phyloP scores from a whole-genome alignment of 2,797 vertebrate genomes.

The Tokudaia tokunoshimensis region DNA sequence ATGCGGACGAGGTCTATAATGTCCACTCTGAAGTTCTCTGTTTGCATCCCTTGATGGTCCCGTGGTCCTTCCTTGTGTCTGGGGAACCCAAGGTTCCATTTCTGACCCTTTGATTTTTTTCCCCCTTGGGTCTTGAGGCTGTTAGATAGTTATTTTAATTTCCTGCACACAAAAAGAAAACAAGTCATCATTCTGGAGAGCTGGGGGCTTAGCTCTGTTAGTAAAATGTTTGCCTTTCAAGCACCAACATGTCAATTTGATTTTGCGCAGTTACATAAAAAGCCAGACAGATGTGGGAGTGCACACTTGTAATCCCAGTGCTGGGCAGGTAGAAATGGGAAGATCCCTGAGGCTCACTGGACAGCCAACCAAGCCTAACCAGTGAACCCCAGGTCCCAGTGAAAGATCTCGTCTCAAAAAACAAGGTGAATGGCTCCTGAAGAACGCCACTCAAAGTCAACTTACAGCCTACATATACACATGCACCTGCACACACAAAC shows the following conservation, averaged over 20 bases:
- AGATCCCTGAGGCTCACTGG: background rate
- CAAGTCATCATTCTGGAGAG: background rate
- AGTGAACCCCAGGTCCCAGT: background rate
- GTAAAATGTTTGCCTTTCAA: background rate
- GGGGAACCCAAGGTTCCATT: slow-evolving; percentile 86
- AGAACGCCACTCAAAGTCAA: background rate
- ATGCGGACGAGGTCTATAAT: rapidly evolving
- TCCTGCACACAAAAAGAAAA: slow-evolving; percentile 72
- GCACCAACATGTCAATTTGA: background rate
- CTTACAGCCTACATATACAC: background rate
- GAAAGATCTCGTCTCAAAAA: background rate
- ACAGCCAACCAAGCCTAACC: background rate
- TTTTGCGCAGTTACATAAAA: background rate
- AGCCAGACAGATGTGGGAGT: background rate
- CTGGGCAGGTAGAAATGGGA: background rate
- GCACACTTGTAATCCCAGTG: background rate
- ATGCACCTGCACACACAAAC: background rate
- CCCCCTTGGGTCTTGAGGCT: background rate
- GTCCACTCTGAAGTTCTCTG: slow-evolving; percentile 6
- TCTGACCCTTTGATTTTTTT: background rate
- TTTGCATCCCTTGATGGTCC: background rate
- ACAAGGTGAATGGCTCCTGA: background rate
- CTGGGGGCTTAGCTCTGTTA: background rate
- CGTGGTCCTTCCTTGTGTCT: slow-evolving; percentile 30
- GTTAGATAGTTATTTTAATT: slow-evolving; percentile 29